These are phyloP conservation scores for Cinclus cinclus DNA, from an alignment of 2,113 vertebrate genomes.

Conservation along the genomic window DNA sequence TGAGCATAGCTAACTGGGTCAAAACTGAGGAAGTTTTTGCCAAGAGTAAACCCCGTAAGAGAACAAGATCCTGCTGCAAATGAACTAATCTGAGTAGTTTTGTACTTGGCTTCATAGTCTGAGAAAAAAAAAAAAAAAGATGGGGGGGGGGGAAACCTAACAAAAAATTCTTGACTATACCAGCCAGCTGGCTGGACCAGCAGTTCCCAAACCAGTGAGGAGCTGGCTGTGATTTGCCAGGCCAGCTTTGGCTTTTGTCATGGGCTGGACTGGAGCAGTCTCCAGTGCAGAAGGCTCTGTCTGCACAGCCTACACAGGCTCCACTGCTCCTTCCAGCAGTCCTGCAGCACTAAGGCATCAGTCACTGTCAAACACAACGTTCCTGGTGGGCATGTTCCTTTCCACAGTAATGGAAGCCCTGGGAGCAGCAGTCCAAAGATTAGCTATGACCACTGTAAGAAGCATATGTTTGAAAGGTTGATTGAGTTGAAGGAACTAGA, in stretches of 20 bases:
- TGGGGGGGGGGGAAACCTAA: background rate
- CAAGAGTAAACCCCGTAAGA: background rate
- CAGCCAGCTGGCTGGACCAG: background rate
- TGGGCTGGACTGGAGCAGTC: no score
- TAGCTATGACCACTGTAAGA: accelerated
- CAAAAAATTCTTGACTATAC: background rate
- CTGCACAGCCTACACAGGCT: background rate
- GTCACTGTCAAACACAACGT: background rate
- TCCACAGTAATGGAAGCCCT: background rate
- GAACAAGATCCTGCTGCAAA: background rate
- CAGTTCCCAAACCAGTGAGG: background rate
- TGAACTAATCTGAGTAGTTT: background rate
- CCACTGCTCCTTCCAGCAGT: background rate
- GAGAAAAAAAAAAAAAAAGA: background rate
- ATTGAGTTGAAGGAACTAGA: background rate
- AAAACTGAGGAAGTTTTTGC: background rate
- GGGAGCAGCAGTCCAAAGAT: background rate
- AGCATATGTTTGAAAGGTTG: background rate
- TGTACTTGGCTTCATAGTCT: background rate
- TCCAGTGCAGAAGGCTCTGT: background rate
- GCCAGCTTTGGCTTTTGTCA: background rate
- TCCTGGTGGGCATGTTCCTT: background rate
- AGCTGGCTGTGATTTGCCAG: background rate
- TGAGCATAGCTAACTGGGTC: background rate
- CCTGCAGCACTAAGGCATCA: background rate